Evolutionary conservation across 2,113 vertebrate genomes (phyloP), one percentile per base, ranked within the genome.

Genomic region (Bos indicus): DNA sequence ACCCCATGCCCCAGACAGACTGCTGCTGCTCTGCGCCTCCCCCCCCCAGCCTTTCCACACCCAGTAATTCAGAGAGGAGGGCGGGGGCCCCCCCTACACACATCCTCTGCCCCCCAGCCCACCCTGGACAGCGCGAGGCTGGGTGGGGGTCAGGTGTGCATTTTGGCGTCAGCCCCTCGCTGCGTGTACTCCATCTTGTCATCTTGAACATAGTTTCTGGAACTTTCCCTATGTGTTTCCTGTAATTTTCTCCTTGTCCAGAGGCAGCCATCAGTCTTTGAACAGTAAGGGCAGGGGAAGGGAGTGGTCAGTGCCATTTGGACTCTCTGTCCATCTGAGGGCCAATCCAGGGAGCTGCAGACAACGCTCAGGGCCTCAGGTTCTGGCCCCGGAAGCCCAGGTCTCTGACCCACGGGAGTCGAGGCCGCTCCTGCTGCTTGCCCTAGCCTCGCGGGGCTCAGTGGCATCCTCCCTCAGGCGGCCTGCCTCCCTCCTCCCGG

Each of bases 1-100:
- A 9, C 97, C 97, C 90, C 62, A 62, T 93, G 86, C 82, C 88
- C 95, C 90, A 97, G 97, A 91, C 97, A 95, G 98, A 95, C 91
- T 80, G 16, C 95, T 86, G 94, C 97, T 84, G 62, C 98, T 93
- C 91, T 81, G 52, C 62, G 67, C 95, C 92, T 90, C 97, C 95
- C 92, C 95, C 95, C 7, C 90, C 43, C 91, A 19, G 7, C 8
- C 52, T 21, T 33, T 21, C 48, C 56, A 23, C 52, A 17, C 43
- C 43, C 9, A 1, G 36, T 54, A 23, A 59, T 0, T 0, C 52
- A 0, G 0, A 46, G 94, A 84, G 57, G 0, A 9, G 2, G 48
- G n/a, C 48, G 3, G 10, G 0, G 16, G 11, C 26, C 2, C 1
- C 6, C 40, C 40, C 25, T 40, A 6, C 54, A 1, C 10, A 0